phyloP scores from a whole-genome alignment of 2,797 vertebrate species.

The Vireo griseus region DNA sequence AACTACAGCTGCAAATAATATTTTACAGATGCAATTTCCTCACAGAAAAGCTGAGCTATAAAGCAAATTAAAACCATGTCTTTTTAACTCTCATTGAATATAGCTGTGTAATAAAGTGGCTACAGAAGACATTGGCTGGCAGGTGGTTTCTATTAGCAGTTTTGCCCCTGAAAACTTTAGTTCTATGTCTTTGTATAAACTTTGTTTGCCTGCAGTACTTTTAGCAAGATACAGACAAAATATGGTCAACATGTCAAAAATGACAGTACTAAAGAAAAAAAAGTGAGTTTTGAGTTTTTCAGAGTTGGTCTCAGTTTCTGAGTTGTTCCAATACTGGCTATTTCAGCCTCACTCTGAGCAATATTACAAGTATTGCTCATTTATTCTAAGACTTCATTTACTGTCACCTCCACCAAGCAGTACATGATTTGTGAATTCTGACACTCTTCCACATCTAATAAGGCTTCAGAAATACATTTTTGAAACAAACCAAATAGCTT shows the following conservation, averaged over 20 bases:
- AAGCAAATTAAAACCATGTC: neutral
- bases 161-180: neutral
- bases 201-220: neutral
- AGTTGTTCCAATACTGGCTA: neutral
- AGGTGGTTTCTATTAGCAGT: neutral
- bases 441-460: neutral
- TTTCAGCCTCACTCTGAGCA: neutral
- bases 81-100: neutral
- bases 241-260: neutral
- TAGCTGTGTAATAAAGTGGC: neutral
- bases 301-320: neutral
- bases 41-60: neutral
- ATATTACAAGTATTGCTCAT: neutral
- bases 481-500: neutral
- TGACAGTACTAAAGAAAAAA: neutral
- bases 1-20: neutral
- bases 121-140: neutral
- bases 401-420: neutral
- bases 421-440: neutral
- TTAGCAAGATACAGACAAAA: neutral
- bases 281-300: neutral
- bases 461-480: neutral
- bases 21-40: neutral
- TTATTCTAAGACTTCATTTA: neutral
- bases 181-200: neutral